Evolutionary conservation across 2,797 vertebrate genomes (phyloP).

Genomic region (Lateolabrax maculatus): DNA sequence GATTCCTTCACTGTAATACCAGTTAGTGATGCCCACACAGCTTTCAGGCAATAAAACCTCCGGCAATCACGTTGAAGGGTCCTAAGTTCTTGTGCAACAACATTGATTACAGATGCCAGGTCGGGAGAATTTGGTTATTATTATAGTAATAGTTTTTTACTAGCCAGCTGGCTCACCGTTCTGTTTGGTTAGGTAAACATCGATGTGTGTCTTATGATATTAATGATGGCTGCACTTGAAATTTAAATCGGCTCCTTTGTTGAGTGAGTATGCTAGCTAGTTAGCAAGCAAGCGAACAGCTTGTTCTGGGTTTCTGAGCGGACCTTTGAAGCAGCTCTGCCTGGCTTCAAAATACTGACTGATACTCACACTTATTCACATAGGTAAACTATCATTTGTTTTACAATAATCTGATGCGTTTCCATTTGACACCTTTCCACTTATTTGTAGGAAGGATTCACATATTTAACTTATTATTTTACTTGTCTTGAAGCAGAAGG

Average conservation of each 20-base stretch:
- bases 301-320: neutral
- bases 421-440: too few species aligned
- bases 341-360: neutral
- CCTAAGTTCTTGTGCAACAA: too few species aligned
- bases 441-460: neutral
- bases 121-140: too few species aligned
- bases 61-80: too few species aligned
- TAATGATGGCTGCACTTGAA: neutral
- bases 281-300: neutral
- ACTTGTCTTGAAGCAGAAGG: neutral
- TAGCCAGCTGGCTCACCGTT: neutral
- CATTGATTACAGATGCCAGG: too few species aligned
- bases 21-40: neutral
- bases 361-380: neutral
- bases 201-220: neutral
- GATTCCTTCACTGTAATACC: neutral
- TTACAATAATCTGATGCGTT: too few species aligned
- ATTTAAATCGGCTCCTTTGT: neutral
- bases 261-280: neutral
- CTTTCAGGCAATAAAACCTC: neutral
- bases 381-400: neutral
- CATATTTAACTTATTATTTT: neutral
- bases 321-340: neutral
- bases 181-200: too few species aligned
- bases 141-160: neutral